Conservation (phyloP, 1,140 invertebrate species). For the Himalopsyche phryganea region DNA sequence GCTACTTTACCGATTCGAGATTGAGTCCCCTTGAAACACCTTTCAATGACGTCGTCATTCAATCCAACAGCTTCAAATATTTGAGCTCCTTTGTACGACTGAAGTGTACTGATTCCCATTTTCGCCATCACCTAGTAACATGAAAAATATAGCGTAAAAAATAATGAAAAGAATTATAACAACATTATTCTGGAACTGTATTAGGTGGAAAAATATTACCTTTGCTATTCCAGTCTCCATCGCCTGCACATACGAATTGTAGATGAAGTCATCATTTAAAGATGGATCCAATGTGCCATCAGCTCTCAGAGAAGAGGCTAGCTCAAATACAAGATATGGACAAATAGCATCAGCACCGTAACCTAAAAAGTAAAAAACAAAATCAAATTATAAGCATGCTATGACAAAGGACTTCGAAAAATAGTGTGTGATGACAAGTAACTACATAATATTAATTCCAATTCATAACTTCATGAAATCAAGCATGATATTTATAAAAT, state of each 20-base stretch:
- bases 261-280: conserved; percentile 82
- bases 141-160: neutral
- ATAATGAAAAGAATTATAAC: neutral
- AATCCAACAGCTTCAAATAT: conserved; percentile 99
- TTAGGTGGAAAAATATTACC: conserved; percentile 34
- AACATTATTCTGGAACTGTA: neutral
- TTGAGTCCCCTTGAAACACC: conserved; percentile 92
- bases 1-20: conserved; percentile 71
- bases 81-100: conserved; percentile 99
- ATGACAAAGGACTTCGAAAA: no score
- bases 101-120: conserved; percentile 98
- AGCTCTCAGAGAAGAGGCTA: conserved; percentile 74
- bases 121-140: conserved; percentile 85
- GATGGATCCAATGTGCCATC: conserved; percentile 75
- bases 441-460: no score
- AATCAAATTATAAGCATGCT: no score
- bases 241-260: conserved; percentile 62
- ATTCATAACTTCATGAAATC: no score
- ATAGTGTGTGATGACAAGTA: no score
- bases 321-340: conserved; percentile 95
- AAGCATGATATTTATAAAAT: no score
- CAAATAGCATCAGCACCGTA: conserved; percentile 98
- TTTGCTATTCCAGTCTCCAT: conserved; percentile 81
- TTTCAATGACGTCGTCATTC: conserved; percentile 86
- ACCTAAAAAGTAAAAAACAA: conserved; percentile 45